Evolutionary conservation across 2,888 invertebrate species (phyloP).

Genomic region (Sericinus montela): DNA sequence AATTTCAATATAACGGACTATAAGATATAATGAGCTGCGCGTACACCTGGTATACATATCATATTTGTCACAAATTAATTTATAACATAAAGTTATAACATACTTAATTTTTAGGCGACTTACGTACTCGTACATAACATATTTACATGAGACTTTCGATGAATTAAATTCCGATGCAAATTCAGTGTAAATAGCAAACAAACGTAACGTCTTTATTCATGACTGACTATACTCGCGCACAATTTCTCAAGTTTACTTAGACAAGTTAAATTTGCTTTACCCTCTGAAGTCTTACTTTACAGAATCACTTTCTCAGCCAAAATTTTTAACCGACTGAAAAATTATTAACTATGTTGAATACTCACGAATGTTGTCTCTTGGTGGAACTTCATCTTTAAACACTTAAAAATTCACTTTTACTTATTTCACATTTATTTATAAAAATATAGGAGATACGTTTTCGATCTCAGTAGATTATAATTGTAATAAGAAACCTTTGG

Average conservation of each 20-base stretch:
- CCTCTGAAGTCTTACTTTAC: conserved; percentile 15
- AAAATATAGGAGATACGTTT: too few species aligned
- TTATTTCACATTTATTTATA: too few species aligned
- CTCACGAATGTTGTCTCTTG: too few species aligned
- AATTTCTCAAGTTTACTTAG: conserved; percentile 34
- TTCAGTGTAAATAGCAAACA: conserved; percentile 33
- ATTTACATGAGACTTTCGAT: conserved; percentile 32
- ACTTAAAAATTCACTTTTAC: too few species aligned
- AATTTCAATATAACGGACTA: too few species aligned
- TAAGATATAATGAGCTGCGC: too few species aligned
- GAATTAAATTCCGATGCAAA: conserved; percentile 51
- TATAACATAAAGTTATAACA: conserved; percentile 12
- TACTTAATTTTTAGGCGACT: conserved; percentile 19
- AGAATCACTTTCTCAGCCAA: neutral
- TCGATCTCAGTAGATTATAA: too few species aligned
- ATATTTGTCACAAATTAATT: neutral
- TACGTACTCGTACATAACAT: conserved; percentile 9
- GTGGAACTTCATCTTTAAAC: too few species aligned
- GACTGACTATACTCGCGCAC: conserved; percentile 22
- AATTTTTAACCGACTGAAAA: too few species aligned
- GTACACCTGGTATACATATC: too few species aligned
- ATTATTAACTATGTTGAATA: too few species aligned
- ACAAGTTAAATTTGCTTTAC: conserved; percentile 31
- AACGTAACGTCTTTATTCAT: conserved; percentile 29
- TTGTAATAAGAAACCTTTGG: too few species aligned